Evolutionary conservation across 2,888 invertebrate species (phyloP).

Genomic region (Lathronympha strigana): DNA sequence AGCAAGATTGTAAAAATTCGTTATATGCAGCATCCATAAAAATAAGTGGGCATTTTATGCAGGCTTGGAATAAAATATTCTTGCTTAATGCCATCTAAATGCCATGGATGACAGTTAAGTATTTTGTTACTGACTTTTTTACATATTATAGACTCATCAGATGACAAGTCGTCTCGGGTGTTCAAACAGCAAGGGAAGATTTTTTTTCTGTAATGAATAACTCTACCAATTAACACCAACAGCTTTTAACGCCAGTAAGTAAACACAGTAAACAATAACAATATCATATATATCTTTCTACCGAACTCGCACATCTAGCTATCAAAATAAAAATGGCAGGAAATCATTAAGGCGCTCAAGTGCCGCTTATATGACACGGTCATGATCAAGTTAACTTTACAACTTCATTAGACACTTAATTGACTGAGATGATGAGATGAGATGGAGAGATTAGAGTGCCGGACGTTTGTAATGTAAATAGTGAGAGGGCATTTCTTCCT

Average conservation of each 20-base stretch:
- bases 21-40: not conserved
- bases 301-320: slow-evolving; percentile 14
- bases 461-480: not conserved
- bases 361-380: slow-evolving; percentile 2
- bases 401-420: slow-evolving; percentile 8
- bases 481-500: no score
- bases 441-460: not conserved
- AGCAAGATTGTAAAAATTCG: slow-evolving; percentile 5
- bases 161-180: no score
- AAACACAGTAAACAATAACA: slow-evolving; percentile 7
- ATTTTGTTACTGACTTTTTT: not conserved
- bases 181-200: no score
- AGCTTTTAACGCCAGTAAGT: not conserved
- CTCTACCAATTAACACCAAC: not conserved
- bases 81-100: not conserved
- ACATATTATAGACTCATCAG: no score
- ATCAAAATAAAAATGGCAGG: slow-evolving; percentile 24
- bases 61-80: not conserved
- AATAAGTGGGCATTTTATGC: slow-evolving; percentile 7
- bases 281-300: slow-evolving; percentile 1
- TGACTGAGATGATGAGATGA: not conserved
- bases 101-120: not conserved
- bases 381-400: slow-evolving; percentile 15
- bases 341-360: slow-evolving; percentile 14
- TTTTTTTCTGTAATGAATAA: no score